These are phyloP conservation scores for Sciaenops ocellatus DNA, from an alignment of 2,797 vertebrate species.

Conservation along the genomic window DNA sequence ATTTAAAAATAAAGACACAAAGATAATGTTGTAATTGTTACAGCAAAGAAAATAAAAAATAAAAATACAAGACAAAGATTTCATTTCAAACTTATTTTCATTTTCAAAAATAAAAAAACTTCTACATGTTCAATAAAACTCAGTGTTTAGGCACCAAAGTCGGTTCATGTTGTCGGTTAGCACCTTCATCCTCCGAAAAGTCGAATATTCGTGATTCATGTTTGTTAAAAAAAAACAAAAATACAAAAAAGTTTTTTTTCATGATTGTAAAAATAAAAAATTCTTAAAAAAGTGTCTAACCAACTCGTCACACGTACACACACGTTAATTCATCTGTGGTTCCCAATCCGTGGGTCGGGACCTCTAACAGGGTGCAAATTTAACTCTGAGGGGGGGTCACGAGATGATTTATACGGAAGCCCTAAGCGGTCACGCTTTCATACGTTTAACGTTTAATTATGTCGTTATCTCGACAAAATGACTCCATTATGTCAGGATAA, in stretches of 20 bases:
- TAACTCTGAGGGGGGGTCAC: not conserved
- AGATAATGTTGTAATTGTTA: too few relatives aligned
- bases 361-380: not conserved
- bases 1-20: too few relatives aligned
- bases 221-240: not conserved
- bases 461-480: too few relatives aligned
- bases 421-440: too few relatives aligned
- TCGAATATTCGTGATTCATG: not conserved
- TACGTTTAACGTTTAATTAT: too few relatives aligned
- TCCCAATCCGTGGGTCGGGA: not conserved
- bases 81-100: not conserved
- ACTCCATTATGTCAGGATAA: too few relatives aligned
- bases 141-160: slow-evolving; percentile 9
- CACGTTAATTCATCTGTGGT: not conserved
- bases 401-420: too few relatives aligned
- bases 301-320: too few relatives aligned
- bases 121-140: not conserved
- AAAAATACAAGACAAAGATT: too few relatives aligned
- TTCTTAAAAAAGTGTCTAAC: not conserved
- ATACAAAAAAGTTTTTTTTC: too few relatives aligned
- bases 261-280: not conserved
- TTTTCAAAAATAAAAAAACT: not conserved
- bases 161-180: not conserved
- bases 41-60: too few relatives aligned
- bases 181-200: not conserved